These are phyloP conservation scores for Leptosomus discolor DNA, from an alignment of 2,113 vertebrate species.

Conservation along the genomic window DNA sequence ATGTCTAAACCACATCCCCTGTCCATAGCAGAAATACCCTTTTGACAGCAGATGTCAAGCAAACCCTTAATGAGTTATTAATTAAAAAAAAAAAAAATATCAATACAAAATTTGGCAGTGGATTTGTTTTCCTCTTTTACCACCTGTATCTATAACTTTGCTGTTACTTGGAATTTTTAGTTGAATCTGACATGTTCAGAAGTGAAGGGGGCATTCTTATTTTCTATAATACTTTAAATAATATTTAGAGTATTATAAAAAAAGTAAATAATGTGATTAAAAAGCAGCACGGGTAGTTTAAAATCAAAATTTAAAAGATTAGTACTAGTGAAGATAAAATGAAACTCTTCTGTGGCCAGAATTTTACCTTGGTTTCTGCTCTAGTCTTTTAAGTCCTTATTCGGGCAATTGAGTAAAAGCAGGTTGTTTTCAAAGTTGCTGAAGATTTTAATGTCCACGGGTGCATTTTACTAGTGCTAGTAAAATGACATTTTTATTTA, in stretches of 20 bases:
- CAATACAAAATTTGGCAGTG: background rate
- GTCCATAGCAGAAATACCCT: conserved; percentile 67
- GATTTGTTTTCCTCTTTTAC: background rate
- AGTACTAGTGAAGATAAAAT: background rate
- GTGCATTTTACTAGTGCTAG: background rate
- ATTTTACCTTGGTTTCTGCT: background rate
- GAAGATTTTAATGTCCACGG: background rate
- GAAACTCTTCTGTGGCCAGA: background rate
- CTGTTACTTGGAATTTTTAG: background rate
- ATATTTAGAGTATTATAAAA: background rate
- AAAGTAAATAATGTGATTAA: background rate
- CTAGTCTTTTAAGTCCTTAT: background rate
- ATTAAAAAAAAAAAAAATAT: background rate
- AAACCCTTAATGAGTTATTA: conserved; percentile 46
- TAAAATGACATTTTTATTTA: conserved; percentile 16
- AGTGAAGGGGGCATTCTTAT: background rate
- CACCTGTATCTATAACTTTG: background rate
- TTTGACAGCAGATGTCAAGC: conserved; percentile 53
- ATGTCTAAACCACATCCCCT: conserved; percentile 65
- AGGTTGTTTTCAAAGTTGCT: background rate
- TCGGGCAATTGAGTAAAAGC: background rate
- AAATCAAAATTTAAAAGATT: background rate
- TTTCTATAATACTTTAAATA: background rate
- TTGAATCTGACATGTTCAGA: background rate
- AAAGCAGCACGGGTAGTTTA: background rate